These are phyloP conservation scores for Ericerus pela DNA, from an alignment of 1,140 invertebrate genomes.

Conservation along the genomic window DNA sequence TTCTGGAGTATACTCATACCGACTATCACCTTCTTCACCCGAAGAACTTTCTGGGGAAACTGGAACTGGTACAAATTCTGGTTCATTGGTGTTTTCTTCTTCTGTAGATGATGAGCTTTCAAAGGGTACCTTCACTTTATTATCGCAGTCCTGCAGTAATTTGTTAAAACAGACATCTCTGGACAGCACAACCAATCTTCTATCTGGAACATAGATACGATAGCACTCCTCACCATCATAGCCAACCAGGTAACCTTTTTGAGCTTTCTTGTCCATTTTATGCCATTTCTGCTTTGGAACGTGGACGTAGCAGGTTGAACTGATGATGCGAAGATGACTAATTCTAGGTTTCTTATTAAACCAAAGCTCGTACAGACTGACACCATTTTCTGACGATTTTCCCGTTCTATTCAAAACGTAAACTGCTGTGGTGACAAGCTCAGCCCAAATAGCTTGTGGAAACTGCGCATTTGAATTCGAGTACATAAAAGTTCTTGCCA, in stretches of 20 bases:
- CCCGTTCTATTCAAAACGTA: constrained; percentile 29
- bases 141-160: constrained; percentile 1
- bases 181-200: constrained; percentile 20
- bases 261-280: constrained; percentile 26
- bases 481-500: constrained; percentile 22
- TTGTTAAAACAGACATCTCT: constrained; percentile 23
- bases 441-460: constrained; percentile 19
- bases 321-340: constrained; percentile 24
- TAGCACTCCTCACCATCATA: constrained; percentile 25
- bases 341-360: constrained; percentile 16
- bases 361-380: constrained; percentile 22
- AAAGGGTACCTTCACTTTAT: neutral
- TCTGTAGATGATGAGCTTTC: neutral
- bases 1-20: too few species aligned
- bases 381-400: constrained; percentile 22
- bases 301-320: constrained; percentile 28
- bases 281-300: constrained; percentile 25
- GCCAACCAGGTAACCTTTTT: constrained; percentile 20
- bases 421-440: constrained; percentile 26
- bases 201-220: constrained; percentile 21
- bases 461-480: constrained; percentile 13
- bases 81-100: too few species aligned
- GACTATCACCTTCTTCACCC: too few species aligned
- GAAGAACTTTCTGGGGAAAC: too few species aligned
- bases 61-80: too few species aligned